Evolutionary conservation across 2,113 vertebrate species (phyloP).

Genomic region (Eubucco bourcierii): DNA sequence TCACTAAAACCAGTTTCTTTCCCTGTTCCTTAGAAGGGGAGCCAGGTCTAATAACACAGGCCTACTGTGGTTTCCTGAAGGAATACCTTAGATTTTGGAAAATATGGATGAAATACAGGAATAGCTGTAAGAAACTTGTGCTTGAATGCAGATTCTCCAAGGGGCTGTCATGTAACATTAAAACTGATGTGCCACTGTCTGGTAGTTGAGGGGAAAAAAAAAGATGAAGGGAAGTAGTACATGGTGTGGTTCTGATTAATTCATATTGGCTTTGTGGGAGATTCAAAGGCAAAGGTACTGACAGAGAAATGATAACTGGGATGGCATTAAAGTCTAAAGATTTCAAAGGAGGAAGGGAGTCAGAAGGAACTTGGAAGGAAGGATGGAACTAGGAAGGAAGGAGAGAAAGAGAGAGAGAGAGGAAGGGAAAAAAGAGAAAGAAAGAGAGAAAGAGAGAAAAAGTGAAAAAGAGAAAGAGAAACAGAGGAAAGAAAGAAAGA

Average conservation of each 20-base stretch:
- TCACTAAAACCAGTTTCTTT: neutral
- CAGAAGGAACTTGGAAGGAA: too few species aligned
- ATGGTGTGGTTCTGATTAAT: neutral
- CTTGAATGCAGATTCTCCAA: constrained; percentile 17
- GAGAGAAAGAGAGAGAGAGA: too few species aligned
- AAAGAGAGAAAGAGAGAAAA: too few species aligned
- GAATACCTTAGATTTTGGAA: neutral
- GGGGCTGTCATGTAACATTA: constrained; percentile 13
- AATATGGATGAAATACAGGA: constrained; percentile 24
- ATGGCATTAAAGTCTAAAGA: constrained; percentile 25
- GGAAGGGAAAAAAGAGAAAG: too few species aligned
- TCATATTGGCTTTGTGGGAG: constrained; percentile 38
- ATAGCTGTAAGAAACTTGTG: constrained; percentile 15
- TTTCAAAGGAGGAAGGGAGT: neutral
- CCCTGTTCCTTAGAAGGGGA: neutral
- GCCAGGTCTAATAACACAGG: neutral
- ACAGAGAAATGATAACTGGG: constrained; percentile 31
- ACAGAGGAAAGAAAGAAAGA: too few species aligned
- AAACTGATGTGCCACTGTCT: constrained; percentile 23
- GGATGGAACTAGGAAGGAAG: too few species aligned
- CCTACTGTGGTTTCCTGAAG: constrained; percentile 1
- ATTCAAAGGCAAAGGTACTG: neutral
- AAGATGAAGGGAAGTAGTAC: constrained; percentile 4
- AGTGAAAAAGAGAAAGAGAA: too few species aligned
- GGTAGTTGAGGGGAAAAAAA: neutral